Evolutionary conservation across 2,113 vertebrate species (phyloP), one percentile per base, ranked within the genome.

Genomic region (Pseudopipra pipra): DNA sequence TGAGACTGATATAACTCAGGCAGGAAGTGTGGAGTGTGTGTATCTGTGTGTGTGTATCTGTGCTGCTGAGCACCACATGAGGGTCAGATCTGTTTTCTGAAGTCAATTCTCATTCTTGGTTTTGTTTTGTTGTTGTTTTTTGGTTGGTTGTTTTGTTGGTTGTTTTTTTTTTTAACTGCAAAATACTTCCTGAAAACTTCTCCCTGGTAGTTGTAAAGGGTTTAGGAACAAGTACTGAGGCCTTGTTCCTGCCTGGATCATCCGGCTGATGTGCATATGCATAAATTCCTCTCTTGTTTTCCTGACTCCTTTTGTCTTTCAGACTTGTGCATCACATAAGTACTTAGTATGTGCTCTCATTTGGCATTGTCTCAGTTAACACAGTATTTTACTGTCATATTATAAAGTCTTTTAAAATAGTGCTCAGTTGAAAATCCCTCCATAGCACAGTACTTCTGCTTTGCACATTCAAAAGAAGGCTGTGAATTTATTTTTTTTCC

Each of bases 31-130:
- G 24, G 28, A 33, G 65, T 35, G 9, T 35, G 10, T 59, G 21
- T 58, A 1, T 82, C 28, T 65, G 12, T 27, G 33, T 44, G 12
- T 46, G 24, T 46, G 7, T 91, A 30, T 73, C 75, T 84, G 71
- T 55, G 88, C 92, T 88, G 65, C 85, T 95, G 82, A 88, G 47
- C 72, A 90, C 68, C 78, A 95, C 16, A 59, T 79, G 87, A 95
- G 63, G 41, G 72, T 39, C 46, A 72, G 91, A 89, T 72, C 71
- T 89, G 37, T 76, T 83, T 91, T 95, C 59, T 61, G 41, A 72
- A 90, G 46, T 67, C 0, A 2, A 47, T 86, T 93, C 27, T 77
- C 59, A 81, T 27, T 78, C 81, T 39, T 84, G 37, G n/a, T 61
- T 89, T 77, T 51, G 22, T 23, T 71, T 62, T 10, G 0, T 47